These are phyloP conservation scores for Crossaster papposus DNA, from an alignment of 53 echinoderm and acorn worm species.

Conservation along the genomic window DNA sequence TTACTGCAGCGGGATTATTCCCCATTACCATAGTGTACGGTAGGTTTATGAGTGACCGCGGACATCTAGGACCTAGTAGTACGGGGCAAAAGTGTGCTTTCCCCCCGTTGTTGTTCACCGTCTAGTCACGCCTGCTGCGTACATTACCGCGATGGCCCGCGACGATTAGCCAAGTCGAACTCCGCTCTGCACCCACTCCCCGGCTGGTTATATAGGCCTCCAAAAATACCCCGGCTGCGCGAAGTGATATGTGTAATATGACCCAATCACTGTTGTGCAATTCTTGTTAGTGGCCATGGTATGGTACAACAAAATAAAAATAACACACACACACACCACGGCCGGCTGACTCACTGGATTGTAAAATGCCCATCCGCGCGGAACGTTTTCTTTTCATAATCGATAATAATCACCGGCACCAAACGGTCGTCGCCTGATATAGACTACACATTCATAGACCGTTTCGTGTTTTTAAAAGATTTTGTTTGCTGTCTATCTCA, in stretches of 20 bases:
- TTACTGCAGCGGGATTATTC: conserved; percentile 22
- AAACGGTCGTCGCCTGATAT: not conserved
- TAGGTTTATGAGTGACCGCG: not conserved
- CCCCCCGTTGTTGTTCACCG: not conserved
- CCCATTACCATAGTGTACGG: not conserved
- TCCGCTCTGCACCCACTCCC: not conserved
- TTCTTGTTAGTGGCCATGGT: conserved; percentile 22
- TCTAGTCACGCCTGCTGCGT: not conserved
- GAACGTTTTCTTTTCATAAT: conserved; percentile 2
- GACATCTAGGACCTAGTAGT: not conserved
- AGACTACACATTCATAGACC: not conserved
- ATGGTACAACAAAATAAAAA: not conserved
- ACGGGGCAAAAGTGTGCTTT: not conserved
- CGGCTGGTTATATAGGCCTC: conserved; percentile 53
- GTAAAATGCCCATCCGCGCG: conserved; percentile 30
- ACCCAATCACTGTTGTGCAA: conserved; percentile 36
- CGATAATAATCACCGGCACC: not conserved
- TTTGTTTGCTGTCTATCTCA: not conserved
- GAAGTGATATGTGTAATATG: conserved; percentile 18
- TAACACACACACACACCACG: not conserved
- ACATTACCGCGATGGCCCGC: not conserved
- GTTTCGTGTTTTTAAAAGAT: too few species aligned
- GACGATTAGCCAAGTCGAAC: not conserved
- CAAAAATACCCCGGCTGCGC: conserved; percentile 50
- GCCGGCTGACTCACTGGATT: conserved; percentile 28